Percentiles rank a stretch among this genome's conserved stretches.
These are phyloP conservation scores for Pseudopleuronectes americanus DNA, from an alignment of 2,797 vertebrate species.

Conservation along the genomic window DNA sequence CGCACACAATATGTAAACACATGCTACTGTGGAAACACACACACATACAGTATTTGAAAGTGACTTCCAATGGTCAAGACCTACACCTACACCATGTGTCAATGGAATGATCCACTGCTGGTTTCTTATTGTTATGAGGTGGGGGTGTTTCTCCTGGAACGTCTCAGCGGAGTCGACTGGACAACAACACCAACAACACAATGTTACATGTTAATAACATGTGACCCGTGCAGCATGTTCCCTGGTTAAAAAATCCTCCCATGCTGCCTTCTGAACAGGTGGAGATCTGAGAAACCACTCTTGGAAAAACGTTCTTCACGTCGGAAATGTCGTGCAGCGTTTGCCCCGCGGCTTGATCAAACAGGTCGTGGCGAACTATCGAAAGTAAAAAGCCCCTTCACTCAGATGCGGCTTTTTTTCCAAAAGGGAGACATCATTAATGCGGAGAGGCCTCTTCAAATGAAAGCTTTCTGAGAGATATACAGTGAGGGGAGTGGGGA, in stretches of 20 bases:
- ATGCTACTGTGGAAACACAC: slow-evolving; percentile 4
- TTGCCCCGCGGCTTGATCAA: slow-evolving; percentile 69
- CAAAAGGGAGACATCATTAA: slow-evolving; percentile 38
- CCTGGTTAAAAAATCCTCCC: slow-evolving; percentile 71
- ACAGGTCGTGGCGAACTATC: slow-evolving; percentile 62
- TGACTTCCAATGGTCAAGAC: background rate
- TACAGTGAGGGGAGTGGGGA: slow-evolving; percentile 1
- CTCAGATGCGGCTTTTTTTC: slow-evolving; percentile 27
- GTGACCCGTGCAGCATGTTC: slow-evolving; percentile 57
- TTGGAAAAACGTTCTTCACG: slow-evolving; percentile 37
- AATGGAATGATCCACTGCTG: background rate
- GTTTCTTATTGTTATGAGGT: background rate
- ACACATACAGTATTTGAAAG: background rate
- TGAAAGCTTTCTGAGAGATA: slow-evolving; percentile 44
- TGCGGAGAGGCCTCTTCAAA: slow-evolving; percentile 55
- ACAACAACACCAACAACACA: background rate
- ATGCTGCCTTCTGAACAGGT: slow-evolving; percentile 70
- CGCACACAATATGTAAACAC: too few species aligned
- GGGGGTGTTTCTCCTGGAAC: slow-evolving; percentile 3
- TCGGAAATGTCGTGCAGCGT: slow-evolving; percentile 55
- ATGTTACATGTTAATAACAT: slow-evolving; percentile 64
- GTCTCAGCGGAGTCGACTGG: slow-evolving; percentile 4
- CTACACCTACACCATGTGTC: background rate
- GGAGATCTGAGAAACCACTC: slow-evolving; percentile 56
- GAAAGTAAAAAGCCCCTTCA: slow-evolving; percentile 59